phyloP scores from a whole-genome alignment of 1,140 invertebrate species.

The Agraylea sexmaculata region DNA sequence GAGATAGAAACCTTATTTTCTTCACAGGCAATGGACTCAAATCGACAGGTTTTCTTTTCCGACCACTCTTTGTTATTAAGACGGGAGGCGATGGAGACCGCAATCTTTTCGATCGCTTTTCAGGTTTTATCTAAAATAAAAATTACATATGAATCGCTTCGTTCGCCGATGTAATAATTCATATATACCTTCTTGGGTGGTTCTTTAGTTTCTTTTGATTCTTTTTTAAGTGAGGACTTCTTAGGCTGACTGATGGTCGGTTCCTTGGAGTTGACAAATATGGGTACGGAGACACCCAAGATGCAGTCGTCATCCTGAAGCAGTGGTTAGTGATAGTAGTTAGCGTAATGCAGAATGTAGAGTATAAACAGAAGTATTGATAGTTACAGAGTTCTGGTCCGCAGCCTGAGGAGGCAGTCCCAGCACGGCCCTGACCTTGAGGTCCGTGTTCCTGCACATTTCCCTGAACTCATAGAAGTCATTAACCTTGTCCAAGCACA shows the following conservation, averaged over 20 bases:
- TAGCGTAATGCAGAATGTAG: slow-evolving; percentile 1
- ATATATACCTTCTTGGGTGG: too few relatives aligned
- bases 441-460: slow-evolving; percentile 42
- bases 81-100: too few relatives aligned
- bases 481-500: slow-evolving; percentile 48
- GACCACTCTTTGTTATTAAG: too few relatives aligned
- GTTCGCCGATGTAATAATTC: too few relatives aligned
- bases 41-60: too few relatives aligned
- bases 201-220: too few relatives aligned
- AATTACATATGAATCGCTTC: too few relatives aligned
- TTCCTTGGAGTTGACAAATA: slow-evolving; percentile 27
- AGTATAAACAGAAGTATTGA: not conserved
- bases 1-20: too few relatives aligned
- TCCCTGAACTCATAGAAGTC: slow-evolving; percentile 46
- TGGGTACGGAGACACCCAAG: slow-evolving; percentile 30
- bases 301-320: slow-evolving; percentile 31
- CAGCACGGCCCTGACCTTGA: slow-evolving; percentile 34
- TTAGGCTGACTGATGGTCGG: slow-evolving; percentile 11
- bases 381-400: slow-evolving; percentile 22
- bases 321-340: slow-evolving; percentile 7
- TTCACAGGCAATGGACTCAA: too few relatives aligned
- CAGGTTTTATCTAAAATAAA: too few relatives aligned
- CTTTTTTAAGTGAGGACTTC: too few relatives aligned
- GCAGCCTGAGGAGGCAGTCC: slow-evolving; percentile 31
- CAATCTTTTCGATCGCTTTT: too few relatives aligned